Conservation (phyloP, 2,113 vertebrate genomes). For the Prunella fulvescens region DNA sequence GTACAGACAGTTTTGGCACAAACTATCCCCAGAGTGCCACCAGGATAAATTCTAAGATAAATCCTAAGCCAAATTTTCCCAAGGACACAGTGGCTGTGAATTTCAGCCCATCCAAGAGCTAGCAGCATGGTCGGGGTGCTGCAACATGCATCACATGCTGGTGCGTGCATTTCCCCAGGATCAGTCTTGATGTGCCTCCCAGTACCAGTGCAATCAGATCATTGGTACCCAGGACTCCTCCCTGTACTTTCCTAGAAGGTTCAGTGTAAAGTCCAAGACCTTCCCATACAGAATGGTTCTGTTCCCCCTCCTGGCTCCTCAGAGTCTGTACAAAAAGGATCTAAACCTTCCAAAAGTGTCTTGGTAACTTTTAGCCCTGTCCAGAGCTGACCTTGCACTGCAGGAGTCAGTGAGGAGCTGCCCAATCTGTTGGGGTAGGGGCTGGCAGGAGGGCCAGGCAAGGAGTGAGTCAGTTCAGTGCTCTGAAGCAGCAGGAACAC, state of each 20-base stretch:
- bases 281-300: background rate
- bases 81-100: background rate
- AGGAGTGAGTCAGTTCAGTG: background rate
- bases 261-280: background rate
- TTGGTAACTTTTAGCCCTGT: background rate
- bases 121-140: background rate
- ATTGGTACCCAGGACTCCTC: background rate
- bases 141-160: background rate
- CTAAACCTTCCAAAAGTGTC: background rate
- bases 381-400: background rate
- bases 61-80: background rate
- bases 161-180: background rate
- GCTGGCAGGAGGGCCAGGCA: background rate
- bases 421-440: background rate
- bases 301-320: background rate
- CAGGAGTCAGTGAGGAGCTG: background rate
- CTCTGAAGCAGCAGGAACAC: background rate
- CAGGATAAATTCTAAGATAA: background rate
- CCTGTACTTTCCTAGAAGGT: background rate
- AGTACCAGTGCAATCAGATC: fast-evolving
- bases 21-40: background rate
- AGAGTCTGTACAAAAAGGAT: background rate
- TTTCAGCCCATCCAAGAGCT: background rate
- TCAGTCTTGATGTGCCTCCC: background rate
- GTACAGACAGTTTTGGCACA: background rate